Evolutionary conservation across 2,888 invertebrate species (phyloP).

Genomic region (Ormyrus pomaceus): DNA sequence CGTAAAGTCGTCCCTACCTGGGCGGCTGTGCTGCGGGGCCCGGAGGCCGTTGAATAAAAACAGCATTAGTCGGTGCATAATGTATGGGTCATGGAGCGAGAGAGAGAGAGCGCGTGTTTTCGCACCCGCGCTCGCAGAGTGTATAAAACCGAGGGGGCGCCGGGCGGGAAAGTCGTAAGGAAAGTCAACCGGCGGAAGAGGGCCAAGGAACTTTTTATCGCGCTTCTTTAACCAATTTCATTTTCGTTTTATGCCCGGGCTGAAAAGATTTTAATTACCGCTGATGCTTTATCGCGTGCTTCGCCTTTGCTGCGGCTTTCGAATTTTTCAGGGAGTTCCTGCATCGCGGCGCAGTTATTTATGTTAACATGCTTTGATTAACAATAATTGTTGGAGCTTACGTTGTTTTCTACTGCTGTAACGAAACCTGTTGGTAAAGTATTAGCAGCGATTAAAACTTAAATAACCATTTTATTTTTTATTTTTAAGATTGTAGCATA

Average conservation of each 20-base stretch:
- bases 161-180: constrained; percentile 52
- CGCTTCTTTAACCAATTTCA: constrained; percentile 50
- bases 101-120: background rate
- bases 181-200: constrained; percentile 1
- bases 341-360: no score
- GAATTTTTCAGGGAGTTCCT: background rate
- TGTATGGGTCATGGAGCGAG: constrained; percentile 69
- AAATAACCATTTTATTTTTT: background rate
- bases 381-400: no score
- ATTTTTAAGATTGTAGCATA: background rate
- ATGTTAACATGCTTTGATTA: no score
- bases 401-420: no score
- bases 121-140: background rate
- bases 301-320: background rate
- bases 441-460: no score
- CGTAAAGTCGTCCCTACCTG: constrained; percentile 70
- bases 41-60: constrained; percentile 70
- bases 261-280: constrained; percentile 55
- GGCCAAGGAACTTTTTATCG: constrained; percentile 42
- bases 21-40: constrained; percentile 61
- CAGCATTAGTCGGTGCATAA: constrained; percentile 74
- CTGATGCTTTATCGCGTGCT: constrained; percentile 37
- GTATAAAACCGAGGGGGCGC: constrained; percentile 24
- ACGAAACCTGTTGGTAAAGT: no score
- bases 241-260: constrained; percentile 39